A percentile compares a stretch with the other conserved stretches of the same genome.
Evolutionary conservation across 2,797 vertebrate species (phyloP).

Genomic region (Tinamus major): DNA sequence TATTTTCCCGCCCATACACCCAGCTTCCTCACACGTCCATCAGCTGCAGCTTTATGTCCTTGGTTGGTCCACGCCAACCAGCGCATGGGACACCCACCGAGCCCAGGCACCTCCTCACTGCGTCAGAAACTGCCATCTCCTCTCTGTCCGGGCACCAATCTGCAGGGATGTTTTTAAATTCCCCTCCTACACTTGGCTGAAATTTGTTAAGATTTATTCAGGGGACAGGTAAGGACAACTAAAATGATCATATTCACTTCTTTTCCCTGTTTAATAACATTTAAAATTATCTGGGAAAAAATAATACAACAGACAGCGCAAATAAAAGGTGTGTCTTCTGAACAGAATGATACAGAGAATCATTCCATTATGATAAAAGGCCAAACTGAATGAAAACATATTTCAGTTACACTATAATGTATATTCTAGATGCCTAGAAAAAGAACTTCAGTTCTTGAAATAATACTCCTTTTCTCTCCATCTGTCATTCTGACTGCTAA

Average conservation of each 20-base stretch:
- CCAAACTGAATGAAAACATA: not conserved
- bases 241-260: not conserved
- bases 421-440: not conserved
- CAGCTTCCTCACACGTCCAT: not conserved
- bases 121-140: not conserved
- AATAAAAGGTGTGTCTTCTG: not conserved
- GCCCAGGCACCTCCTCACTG: not conserved
- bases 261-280: not conserved
- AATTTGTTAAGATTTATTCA: not conserved
- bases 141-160: not conserved
- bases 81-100: not conserved
- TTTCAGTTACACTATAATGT: not conserved
- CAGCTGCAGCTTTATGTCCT: accelerated
- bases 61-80: not conserved
- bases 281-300: not conserved
- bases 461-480: not conserved
- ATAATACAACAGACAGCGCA: not conserved
- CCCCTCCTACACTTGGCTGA: not conserved
- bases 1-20: not conserved
- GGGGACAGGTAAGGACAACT: not conserved
- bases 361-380: not conserved
- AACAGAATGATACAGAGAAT: not conserved
- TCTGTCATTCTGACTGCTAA: not conserved
- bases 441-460: not conserved
- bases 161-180: not conserved